Conservation (phyloP, 2,888 invertebrate species). For the Fragum whitleyi region DNA sequence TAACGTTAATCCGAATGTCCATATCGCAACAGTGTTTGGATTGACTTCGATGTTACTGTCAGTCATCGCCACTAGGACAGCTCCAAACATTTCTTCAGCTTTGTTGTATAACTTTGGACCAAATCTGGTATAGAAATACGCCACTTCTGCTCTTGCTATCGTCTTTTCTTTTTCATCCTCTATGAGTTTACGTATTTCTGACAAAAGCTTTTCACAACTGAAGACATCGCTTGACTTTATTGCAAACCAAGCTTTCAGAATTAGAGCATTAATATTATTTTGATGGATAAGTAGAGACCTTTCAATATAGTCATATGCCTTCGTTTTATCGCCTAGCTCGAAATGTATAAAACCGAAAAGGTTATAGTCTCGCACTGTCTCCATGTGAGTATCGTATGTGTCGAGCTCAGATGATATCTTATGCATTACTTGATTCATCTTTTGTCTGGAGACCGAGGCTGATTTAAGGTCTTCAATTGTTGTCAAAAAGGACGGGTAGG, state of each 20-base stretch:
- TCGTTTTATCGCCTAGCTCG: slow-evolving; percentile 18
- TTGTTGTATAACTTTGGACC: slow-evolving; percentile 25
- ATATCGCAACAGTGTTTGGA: slow-evolving; percentile 10
- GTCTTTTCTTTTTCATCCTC: slow-evolving; percentile 3
- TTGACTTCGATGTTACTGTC: background rate
- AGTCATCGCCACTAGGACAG: slow-evolving; percentile 13
- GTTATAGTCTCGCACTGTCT: slow-evolving; percentile 29
- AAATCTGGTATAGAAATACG: slow-evolving; percentile 31
- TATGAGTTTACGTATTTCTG: slow-evolving; percentile 8
- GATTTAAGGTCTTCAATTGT: background rate
- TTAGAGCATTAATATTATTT: slow-evolving; percentile 28
- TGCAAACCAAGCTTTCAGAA: slow-evolving; percentile 31
- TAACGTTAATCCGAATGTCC: slow-evolving; percentile 45
- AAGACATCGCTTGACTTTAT: slow-evolving; percentile 13
- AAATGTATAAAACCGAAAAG: slow-evolving; percentile 36
- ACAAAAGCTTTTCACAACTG: background rate
- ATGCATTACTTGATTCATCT: background rate
- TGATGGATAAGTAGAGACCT: background rate
- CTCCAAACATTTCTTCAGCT: slow-evolving; percentile 20
- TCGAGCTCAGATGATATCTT: background rate
- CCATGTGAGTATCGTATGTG: slow-evolving; percentile 30
- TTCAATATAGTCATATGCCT: slow-evolving; percentile 25
- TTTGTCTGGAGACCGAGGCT: background rate
- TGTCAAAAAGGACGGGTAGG: background rate
- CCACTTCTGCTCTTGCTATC: slow-evolving; percentile 42